These are phyloP conservation scores for Trididemnum nubilum DNA, from an alignment of 23 tunicate species.

Conservation along the genomic window DNA sequence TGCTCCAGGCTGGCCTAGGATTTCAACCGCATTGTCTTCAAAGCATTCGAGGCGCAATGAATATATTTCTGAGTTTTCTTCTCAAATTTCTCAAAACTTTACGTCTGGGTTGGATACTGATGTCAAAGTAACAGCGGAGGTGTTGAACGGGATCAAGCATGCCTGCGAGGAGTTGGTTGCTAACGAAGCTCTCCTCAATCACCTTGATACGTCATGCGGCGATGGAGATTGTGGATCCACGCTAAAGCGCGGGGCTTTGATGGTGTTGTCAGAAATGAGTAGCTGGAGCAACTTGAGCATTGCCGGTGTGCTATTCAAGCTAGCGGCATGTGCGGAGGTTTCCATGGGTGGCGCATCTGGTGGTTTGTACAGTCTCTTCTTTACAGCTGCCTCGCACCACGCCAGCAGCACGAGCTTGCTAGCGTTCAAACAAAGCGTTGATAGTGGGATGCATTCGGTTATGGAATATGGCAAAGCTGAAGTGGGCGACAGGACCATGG, in stretches of 20 bases:
- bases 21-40: constrained; percentile 21
- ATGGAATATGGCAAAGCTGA: constrained; percentile 87
- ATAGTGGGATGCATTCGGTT: constrained; percentile 59
- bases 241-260: constrained; percentile 77
- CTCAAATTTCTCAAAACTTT: not conserved
- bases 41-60: constrained; percentile 12
- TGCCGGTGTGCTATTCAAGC: constrained; percentile 22
- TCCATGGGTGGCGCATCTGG: constrained; percentile 93
- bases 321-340: constrained; percentile 76
- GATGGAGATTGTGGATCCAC: constrained; percentile 99
- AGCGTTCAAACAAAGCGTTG: constrained; percentile 24
- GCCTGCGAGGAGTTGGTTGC: constrained; percentile 64
- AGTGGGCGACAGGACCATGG: constrained; percentile 93
- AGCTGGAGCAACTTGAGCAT: constrained; percentile 30
- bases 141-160: constrained; percentile 26
- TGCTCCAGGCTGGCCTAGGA: constrained; percentile 86
- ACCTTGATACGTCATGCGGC: constrained; percentile 79
- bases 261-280: constrained; percentile 33
- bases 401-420: constrained; percentile 16
- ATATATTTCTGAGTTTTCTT: not conserved
- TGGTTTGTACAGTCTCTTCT: constrained; percentile 82
- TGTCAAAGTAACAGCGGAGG: not conserved
- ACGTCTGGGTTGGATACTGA: not conserved
- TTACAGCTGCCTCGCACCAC: constrained; percentile 72
- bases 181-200: constrained; percentile 66